Conservation (phyloP, 2,888 invertebrate species). For the Eupithecia inturbata region DNA sequence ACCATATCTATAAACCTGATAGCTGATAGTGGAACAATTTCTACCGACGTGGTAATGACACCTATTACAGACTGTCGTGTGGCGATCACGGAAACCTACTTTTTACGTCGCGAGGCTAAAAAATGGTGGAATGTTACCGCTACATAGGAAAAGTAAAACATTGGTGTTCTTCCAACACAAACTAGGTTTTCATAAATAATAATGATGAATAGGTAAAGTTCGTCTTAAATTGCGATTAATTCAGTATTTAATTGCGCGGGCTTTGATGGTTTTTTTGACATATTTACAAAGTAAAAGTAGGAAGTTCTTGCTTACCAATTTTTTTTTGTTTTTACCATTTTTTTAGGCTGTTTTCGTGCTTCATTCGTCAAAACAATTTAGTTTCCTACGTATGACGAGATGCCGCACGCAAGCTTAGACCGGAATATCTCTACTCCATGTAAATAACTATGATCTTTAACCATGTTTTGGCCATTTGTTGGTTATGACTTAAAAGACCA, state of each 20-base stretch:
- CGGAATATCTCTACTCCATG: too few relatives aligned
- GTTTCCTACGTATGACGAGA: background rate
- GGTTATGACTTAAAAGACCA: too few relatives aligned
- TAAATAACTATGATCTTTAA: too few relatives aligned
- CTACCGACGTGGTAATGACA: slow-evolving; percentile 82
- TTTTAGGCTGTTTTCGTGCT: too few relatives aligned
- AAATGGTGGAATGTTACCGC: slow-evolving; percentile 26
- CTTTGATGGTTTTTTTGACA: background rate
- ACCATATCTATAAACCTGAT: slow-evolving; percentile 81
- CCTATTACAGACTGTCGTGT: slow-evolving; percentile 81
- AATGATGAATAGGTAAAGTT: background rate
- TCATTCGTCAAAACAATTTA: too few relatives aligned
- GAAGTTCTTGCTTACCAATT: too few relatives aligned
- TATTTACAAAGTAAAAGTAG: too few relatives aligned
- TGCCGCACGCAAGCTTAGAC: too few relatives aligned
- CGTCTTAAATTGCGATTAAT: background rate
- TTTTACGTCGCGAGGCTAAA: slow-evolving; percentile 50
- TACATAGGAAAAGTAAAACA: slow-evolving; percentile 1
- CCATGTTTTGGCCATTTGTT: too few relatives aligned
- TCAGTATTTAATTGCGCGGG: too few relatives aligned
- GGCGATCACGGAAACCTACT: slow-evolving; percentile 66
- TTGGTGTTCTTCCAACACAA: background rate
- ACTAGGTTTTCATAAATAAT: background rate
- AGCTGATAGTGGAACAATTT: slow-evolving; percentile 83
- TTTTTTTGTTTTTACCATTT: too few relatives aligned